These are phyloP conservation scores for Meloe dianella DNA, from an alignment of 2,888 invertebrate species.

Conservation along the genomic window DNA sequence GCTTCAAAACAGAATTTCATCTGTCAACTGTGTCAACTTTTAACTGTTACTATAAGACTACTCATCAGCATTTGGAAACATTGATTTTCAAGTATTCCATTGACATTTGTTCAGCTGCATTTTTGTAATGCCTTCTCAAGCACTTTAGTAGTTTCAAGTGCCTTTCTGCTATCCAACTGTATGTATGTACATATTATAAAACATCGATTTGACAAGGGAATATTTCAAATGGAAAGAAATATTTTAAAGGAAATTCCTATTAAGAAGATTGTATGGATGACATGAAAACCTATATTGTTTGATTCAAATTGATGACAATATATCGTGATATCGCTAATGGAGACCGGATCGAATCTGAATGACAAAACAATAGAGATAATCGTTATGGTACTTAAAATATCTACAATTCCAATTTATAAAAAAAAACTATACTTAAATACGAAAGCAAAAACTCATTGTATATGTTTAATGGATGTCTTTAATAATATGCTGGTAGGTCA, in stretches of 20 bases:
- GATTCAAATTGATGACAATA: neutral
- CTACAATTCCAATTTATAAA: neutral
- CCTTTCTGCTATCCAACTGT: neutral
- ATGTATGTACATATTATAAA: neutral
- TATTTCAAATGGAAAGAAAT: slow-evolving; percentile 1
- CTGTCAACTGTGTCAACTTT: neutral
- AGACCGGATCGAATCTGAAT: slow-evolving; percentile 1
- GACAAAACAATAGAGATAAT: slow-evolving; percentile 10
- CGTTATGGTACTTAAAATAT: slow-evolving; percentile 4
- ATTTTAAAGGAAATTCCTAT: neutral
- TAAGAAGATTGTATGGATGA: neutral
- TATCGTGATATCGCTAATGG: neutral
- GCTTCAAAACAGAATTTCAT: neutral
- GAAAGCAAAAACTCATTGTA: neutral
- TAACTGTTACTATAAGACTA: neutral
- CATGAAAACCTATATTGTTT: neutral
- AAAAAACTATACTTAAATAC: neutral
- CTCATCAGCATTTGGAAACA: neutral
- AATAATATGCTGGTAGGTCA: neutral
- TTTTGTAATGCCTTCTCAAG: slow-evolving; percentile 16
- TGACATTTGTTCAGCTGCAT: slow-evolving; percentile 22
- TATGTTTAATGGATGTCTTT: neutral
- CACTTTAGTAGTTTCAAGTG: slow-evolving; percentile 1
- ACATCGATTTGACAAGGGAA: neutral
- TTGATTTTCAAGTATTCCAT: slow-evolving; percentile 1